Evolutionary conservation across 2,113 vertebrate genomes (phyloP), one percentile per base, ranked within the genome.

Genomic region (Xerus inauris): DNA sequence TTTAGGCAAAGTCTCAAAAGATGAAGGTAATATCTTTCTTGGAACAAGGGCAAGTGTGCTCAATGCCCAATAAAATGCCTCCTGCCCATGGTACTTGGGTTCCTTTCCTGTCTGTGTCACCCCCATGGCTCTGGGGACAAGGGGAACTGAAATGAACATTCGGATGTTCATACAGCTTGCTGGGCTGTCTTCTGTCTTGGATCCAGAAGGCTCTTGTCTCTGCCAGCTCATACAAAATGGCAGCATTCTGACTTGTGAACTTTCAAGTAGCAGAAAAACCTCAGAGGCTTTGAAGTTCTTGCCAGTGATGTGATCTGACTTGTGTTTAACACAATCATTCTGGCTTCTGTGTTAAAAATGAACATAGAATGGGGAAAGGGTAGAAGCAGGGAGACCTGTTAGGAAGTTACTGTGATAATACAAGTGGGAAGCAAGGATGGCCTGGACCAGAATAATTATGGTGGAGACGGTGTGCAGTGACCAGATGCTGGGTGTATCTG

Each of bases 401-500:
- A 71, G 71, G 72, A 72, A n/a, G 42, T 4, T 35, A 87, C 2
- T 26, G 67, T 19, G 67, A 64, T 17, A 14, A n/a, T 13, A 12
- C 28, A 19, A 81, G 26, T 20, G 62, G 57, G 64, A 69, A 20
- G 1, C 28, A 30, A 42, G 38, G 76, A 54, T 8, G 30, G 20
- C n/a, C 28, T 8, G 76, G 65, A 35, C 38, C 38, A n/a, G n/a
- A 7, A 12, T 2, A 4, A 38, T 35, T 28, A 77, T 1, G 30
- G 51, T n/a, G 51, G 72, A 45, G 42, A 22, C 1, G n/a, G 35
- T 62, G 8, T 9, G 24, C 59, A 62, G 59, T 62, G 59, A 28
- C 24, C 59, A 62, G 59, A 24, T 0, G 59, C 54, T 57, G 59
- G 10, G 49, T n/a, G 9, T 1, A 0, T 32, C 0, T n/a, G 35